phyloP scores from a whole-genome alignment of 2,888 invertebrate genomes.

The Cyaniris semiargus region DNA sequence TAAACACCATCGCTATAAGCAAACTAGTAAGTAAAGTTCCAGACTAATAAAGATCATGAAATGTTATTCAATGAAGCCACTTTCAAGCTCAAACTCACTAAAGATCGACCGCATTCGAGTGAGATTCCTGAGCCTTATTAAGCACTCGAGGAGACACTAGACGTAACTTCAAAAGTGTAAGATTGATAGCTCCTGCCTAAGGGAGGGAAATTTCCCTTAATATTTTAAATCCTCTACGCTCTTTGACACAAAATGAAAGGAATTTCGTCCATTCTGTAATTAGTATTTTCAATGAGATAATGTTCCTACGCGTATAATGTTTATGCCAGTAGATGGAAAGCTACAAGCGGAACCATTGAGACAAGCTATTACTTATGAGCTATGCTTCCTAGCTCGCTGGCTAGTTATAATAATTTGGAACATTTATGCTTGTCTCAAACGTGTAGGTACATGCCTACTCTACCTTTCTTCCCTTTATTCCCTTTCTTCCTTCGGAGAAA shows the following conservation, averaged over 20 bases:
- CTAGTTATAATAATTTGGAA: no score
- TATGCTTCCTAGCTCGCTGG: no score
- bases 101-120: constrained; percentile 6
- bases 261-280: not conserved
- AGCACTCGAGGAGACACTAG: constrained; percentile 11
- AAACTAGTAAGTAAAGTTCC: not conserved
- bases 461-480: no score
- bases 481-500: no score
- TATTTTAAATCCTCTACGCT: constrained; percentile 1
- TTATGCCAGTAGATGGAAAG: not conserved
- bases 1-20: no score
- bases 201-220: constrained; percentile 8
- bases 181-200: constrained; percentile 16
- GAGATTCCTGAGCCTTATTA: constrained; percentile 20
- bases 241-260: not conserved
- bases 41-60: constrained; percentile 9
- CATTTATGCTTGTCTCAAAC: no score
- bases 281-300: not conserved
- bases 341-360: no score
- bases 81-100: constrained; percentile 1
- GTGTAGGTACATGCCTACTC: no score
- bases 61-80: constrained; percentile 23
- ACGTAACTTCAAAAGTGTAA: constrained; percentile 28
- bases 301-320: not conserved
- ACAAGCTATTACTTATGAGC: no score